Evolutionary conservation across 1,140 invertebrate species (phyloP).

Genomic region (Sycophaga agraensis): DNA sequence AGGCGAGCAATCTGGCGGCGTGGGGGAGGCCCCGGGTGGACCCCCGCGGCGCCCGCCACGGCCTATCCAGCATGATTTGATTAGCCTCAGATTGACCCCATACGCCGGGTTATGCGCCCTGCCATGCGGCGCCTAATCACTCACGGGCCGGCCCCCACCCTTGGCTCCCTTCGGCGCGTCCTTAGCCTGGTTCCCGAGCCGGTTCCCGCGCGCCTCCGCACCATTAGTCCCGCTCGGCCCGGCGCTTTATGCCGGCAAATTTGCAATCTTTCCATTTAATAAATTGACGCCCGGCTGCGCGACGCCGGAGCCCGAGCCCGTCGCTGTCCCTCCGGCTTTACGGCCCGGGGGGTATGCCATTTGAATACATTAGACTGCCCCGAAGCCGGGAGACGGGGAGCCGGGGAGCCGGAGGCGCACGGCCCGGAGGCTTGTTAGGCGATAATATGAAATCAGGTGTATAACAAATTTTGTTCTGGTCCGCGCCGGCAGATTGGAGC

Average conservation of each 20-base stretch:
- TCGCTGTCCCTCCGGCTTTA: no score
- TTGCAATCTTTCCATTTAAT: constrained; percentile 61
- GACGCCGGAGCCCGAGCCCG: no score
- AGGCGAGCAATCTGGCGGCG: constrained; percentile 49
- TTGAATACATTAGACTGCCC: constrained; percentile 53
- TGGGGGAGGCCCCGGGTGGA: no score
- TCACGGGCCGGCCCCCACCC: no score
- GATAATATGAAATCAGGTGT: constrained; percentile 28
- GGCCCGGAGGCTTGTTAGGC: neutral
- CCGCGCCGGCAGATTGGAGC: neutral
- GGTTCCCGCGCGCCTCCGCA: constrained; percentile 38
- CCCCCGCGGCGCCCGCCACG: constrained; percentile 39
- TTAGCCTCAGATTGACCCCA: constrained; percentile 60
- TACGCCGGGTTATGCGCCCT: constrained; percentile 32
- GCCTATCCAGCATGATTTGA: constrained; percentile 53
- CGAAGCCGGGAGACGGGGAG: constrained; percentile 9
- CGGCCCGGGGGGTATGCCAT: constrained; percentile 44
- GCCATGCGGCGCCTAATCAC: constrained; percentile 52
- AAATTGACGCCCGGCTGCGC: constrained; percentile 54
- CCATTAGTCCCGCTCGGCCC: constrained; percentile 50
- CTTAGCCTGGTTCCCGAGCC: no score
- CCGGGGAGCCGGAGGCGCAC: constrained; percentile 3
- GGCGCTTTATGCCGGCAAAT: constrained; percentile 54
- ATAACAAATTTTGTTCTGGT: constrained; percentile 22
- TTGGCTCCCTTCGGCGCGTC: neutral